phyloP scores from a whole-genome alignment of 2,113 vertebrate genomes.

The Callionymus lyra region DNA sequence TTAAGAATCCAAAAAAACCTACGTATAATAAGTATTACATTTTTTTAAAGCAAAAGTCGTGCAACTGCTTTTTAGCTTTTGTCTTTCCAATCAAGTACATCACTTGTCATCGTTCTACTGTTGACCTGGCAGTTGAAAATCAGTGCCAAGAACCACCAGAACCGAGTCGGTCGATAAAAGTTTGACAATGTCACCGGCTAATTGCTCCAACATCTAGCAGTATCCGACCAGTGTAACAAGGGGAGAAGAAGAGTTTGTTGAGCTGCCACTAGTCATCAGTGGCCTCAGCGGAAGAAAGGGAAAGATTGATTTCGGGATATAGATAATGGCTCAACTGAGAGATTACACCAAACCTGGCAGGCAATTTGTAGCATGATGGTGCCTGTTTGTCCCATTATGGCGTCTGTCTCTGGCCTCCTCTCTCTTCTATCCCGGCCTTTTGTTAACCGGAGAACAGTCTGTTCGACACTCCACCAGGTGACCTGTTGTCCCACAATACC shows the following conservation, averaged over 20 bases:
- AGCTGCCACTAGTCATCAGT: neutral
- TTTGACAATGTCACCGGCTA: constrained; percentile 39
- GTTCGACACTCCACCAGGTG: constrained; percentile 31
- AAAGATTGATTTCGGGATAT: constrained; percentile 25
- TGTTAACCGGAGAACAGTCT: constrained; percentile 31
- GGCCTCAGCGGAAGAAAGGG: constrained; percentile 6
- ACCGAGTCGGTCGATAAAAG: no score
- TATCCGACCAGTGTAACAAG: neutral
- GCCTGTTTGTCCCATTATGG: constrained; percentile 46
- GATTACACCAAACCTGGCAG: constrained; percentile 58
- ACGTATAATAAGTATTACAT: no score
- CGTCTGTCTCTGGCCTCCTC: constrained; percentile 25
- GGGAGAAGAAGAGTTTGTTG: neutral
- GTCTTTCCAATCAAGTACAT: no score
- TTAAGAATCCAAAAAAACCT: no score
- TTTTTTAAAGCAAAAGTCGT: no score
- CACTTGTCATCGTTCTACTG: no score
- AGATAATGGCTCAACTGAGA: constrained; percentile 44
- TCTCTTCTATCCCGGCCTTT: constrained; percentile 16
- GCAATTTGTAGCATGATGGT: constrained; percentile 65
- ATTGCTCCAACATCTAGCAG: constrained; percentile 14
- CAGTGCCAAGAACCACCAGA: no score
- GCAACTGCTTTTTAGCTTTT: no score
- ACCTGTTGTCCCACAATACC: constrained; percentile 55
- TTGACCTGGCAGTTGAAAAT: no score